Evolutionary conservation across 2,888 invertebrate genomes (phyloP).

Genomic region (Caenorhabditis angaria): DNA sequence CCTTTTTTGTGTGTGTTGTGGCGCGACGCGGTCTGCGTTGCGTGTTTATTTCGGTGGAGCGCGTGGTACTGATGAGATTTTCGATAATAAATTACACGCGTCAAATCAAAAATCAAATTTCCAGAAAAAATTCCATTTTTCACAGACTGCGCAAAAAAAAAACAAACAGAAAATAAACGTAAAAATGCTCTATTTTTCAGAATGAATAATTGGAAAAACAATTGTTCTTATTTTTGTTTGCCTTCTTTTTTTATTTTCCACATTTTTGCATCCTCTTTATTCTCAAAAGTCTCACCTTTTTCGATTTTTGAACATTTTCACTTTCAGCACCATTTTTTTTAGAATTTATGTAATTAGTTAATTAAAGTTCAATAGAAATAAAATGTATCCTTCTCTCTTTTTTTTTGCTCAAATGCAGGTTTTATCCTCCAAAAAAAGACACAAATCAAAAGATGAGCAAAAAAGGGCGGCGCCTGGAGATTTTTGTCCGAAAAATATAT

Average conservation of each 20-base stretch:
- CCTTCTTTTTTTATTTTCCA: background rate
- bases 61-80: too few relatives aligned
- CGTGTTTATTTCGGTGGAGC: too few relatives aligned
- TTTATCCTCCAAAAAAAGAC: too few relatives aligned
- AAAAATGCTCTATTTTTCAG: background rate
- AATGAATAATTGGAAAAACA: background rate
- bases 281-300: background rate
- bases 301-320: constrained; percentile 1
- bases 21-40: too few relatives aligned
- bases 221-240: background rate
- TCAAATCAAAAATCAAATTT: too few relatives aligned
- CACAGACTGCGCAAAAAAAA: background rate
- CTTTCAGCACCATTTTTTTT: background rate
- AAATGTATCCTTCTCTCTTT: background rate
- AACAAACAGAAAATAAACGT: background rate
- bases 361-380: background rate
- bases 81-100: too few relatives aligned
- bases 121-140: too few relatives aligned
- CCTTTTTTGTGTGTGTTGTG: too few relatives aligned
- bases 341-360: background rate
- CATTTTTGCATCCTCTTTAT: background rate
- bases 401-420: too few relatives aligned
- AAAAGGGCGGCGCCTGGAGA: too few relatives aligned
- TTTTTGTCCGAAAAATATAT: too few relatives aligned
- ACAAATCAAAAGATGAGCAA: too few relatives aligned